Evolutionary conservation across 1,140 invertebrate species (phyloP).

Genomic region (Cyrtorhinus lividipennis): DNA sequence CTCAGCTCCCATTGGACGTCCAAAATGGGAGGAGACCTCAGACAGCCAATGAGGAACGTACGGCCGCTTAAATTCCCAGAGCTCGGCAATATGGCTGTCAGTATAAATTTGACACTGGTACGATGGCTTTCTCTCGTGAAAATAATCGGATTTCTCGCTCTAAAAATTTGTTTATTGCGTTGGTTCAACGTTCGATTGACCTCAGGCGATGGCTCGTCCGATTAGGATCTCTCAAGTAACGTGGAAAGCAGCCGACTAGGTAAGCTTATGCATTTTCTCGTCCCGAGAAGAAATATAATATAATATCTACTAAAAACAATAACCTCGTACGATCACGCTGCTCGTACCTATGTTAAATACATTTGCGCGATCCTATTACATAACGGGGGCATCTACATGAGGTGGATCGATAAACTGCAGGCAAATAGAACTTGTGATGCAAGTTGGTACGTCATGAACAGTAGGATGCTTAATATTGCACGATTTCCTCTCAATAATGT

Average conservation of each 20-base stretch:
- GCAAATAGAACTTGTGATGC: too few relatives aligned
- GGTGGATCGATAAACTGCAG: too few relatives aligned
- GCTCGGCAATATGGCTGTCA: conserved; percentile 69
- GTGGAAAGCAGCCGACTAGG: background rate
- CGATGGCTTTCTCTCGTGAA: conserved; percentile 61
- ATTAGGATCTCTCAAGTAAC: background rate
- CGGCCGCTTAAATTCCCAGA: conserved; percentile 43
- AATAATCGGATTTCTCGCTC: background rate
- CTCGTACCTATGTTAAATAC: too few relatives aligned
- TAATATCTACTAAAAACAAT: conserved; percentile 26
- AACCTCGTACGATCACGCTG: background rate
- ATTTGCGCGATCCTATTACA: too few relatives aligned
- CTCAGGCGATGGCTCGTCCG: background rate
- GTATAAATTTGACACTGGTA: conserved; percentile 72
- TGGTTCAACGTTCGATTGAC: background rate
- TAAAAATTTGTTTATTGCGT: conserved; percentile 14
- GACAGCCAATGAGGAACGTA: conserved; percentile 20
- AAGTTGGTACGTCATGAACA: too few relatives aligned
- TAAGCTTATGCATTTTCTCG: background rate
- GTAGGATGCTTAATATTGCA: too few relatives aligned
- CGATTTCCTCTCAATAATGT: too few relatives aligned
- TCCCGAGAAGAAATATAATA: conserved; percentile 8
- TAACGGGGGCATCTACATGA: too few relatives aligned
- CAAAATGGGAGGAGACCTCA: background rate
- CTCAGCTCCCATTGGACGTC: background rate